Conservation (phyloP, 2,797 vertebrate species). For the Poecilia wingei region DNA sequence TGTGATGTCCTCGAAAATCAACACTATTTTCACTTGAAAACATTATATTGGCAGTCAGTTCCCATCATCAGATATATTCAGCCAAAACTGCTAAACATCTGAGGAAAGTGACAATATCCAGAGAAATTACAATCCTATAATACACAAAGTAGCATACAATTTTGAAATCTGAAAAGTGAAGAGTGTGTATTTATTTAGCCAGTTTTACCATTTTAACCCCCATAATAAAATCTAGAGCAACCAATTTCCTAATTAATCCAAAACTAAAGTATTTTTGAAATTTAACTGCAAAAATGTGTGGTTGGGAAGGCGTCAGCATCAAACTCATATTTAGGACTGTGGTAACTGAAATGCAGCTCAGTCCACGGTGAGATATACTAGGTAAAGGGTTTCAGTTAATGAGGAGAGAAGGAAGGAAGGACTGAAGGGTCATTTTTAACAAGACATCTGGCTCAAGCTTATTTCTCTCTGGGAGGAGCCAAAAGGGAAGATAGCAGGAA, state of each 20-base stretch:
- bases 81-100: neutral
- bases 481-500: conserved; percentile 42
- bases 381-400: conserved; percentile 67
- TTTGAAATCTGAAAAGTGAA: neutral
- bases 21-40: neutral
- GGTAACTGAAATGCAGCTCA: conserved; percentile 49
- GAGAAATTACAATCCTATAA: neutral
- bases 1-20: neutral
- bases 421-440: conserved; percentile 68
- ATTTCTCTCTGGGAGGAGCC: conserved; percentile 52
- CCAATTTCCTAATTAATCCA: neutral
- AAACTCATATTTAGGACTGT: conserved; percentile 36
- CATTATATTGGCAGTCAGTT: neutral
- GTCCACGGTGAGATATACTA: conserved; percentile 60
- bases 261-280: neutral
- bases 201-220: neutral
- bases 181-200: neutral
- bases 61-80: neutral
- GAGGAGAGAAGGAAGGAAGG: conserved; percentile 60
- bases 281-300: conserved; percentile 2
- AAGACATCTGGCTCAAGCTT: conserved; percentile 73
- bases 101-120: neutral
- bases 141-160: neutral
- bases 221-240: neutral
- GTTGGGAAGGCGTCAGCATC: conserved; percentile 7